phyloP scores from a whole-genome alignment of 1,140 invertebrate genomes.

The Ceratitis capitata region DNA sequence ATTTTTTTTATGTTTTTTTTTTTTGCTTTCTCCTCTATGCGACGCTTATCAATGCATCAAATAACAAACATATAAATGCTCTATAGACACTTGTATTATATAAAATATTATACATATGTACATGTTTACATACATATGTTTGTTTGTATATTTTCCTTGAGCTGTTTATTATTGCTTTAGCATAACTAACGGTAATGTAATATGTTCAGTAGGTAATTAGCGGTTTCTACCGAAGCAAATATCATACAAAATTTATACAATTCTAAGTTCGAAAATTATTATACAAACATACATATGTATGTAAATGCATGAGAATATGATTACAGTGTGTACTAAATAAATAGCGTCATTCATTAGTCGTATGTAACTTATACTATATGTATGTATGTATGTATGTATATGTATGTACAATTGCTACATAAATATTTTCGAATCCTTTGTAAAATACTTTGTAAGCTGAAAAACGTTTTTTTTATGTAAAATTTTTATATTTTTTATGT shows the following conservation, averaged over 20 bases:
- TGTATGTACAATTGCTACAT: too few species aligned
- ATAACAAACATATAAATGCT: constrained; percentile 2
- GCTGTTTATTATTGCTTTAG: not conserved
- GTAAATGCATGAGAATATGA: not conserved
- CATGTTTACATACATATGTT: not conserved
- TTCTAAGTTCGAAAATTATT: not conserved
- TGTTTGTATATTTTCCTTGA: not conserved
- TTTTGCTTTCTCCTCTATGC: too few species aligned
- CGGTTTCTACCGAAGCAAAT: constrained; percentile 8
- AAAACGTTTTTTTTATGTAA: too few species aligned
- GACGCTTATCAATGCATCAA: not conserved
- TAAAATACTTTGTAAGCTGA: too few species aligned
- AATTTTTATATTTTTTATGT: too few species aligned
- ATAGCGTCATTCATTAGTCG: not conserved
- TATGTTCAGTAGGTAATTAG: too few species aligned
- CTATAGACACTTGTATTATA: not conserved
- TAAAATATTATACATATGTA: not conserved
- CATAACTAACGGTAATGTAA: not conserved
- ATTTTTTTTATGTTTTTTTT: too few species aligned
- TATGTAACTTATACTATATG: not conserved
- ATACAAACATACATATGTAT: too few species aligned
- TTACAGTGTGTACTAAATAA: not conserved
- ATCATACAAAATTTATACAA: not conserved
- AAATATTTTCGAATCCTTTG: too few species aligned
- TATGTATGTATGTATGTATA: too few species aligned